Base-by-base conservation (phyloP, 2,113 vertebrate genomes). In the Ursus arctos region DNA sequence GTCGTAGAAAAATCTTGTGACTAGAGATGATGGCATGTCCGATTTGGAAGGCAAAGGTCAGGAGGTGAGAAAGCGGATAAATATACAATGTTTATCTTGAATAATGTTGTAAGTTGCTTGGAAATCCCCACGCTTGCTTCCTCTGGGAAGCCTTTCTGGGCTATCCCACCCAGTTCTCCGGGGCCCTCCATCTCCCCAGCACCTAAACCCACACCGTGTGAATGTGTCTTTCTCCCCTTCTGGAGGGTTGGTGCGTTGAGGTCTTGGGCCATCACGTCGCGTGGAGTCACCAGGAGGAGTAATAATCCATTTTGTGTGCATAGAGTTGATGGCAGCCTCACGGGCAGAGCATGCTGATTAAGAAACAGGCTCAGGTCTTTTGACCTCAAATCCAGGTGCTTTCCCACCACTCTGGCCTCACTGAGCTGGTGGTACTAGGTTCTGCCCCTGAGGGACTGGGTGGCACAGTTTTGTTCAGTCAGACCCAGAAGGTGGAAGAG, bases 91-190 rank as follows among this genome's bases (percentile, higher is more conserved):
- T 94, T 86, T 67, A 86, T 96, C 86, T 96, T 49, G 40, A 83
- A 69, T 49, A 87, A 43, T 86, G 40, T 77, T 86, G 82, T 85
- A n/a, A 95, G 53, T 40, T 69, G 31, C 83, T 61, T 69, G 97
- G 97, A 97, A 95, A 97, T 77, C 89, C 97, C 88, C 96, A 61
- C 5, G 49, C 72, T 86, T 18, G 33, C 89, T 93, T 97, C 79
- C 89, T 98, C 89, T 69, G 92, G 96, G 97, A 96, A 96, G 95
- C 94, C 5, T 0, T 40, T 49, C 74, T 90, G 95, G 83, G 69
- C 59, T 51, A 10, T 43, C 72, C 61, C 72, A 87, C 95, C 94
- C 79, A 21, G n/a, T 79, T 51, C 81, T 67, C 55, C 57, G 0
- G 6, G 53, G 87, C 40, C 47, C 14, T 43, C 59, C 33, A 21